A percentile compares a stretch with the other conserved stretches of the same genome.
These are phyloP conservation scores for Helarctos malayanus DNA, from an alignment of 2,797 vertebrate species.

Conservation along the genomic window DNA sequence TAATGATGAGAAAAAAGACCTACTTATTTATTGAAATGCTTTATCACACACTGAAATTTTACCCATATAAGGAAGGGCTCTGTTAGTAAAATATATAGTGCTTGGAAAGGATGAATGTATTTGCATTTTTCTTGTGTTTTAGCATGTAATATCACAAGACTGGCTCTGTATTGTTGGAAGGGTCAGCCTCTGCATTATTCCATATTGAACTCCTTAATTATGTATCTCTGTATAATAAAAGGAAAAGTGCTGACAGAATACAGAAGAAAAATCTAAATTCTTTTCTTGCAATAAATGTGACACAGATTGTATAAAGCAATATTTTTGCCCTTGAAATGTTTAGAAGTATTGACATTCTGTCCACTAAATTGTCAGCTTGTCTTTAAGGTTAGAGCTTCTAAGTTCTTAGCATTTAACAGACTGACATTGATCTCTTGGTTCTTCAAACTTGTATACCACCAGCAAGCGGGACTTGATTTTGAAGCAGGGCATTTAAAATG, in stretches of 20 bases:
- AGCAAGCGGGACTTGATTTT: constrained; percentile 77
- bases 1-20: constrained; percentile 61
- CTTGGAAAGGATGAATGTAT: constrained; percentile 65
- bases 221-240: constrained; percentile 83
- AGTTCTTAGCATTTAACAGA: constrained; percentile 89
- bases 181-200: constrained; percentile 65
- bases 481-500: constrained; percentile 73
- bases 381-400: constrained; percentile 88
- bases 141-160: constrained; percentile 51
- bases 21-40: constrained; percentile 36
- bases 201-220: constrained; percentile 84
- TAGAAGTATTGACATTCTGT: constrained; percentile 93
- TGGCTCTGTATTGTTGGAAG: constrained; percentile 65
- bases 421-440: constrained; percentile 89
- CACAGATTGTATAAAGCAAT: constrained; percentile 95
- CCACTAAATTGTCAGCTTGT: constrained; percentile 89
- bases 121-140: constrained; percentile 64
- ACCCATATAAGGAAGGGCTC: constrained; percentile 63
- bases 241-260: constrained; percentile 84
- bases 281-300: constrained; percentile 97
- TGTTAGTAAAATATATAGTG: constrained; percentile 44
- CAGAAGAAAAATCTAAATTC: constrained; percentile 93
- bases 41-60: constrained; percentile 52
- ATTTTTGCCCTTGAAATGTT: constrained; percentile 96
- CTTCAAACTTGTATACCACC: constrained; percentile 82